Evolutionary conservation across 2,888 invertebrate genomes (phyloP).

Genomic region (Operophtera brumata): DNA sequence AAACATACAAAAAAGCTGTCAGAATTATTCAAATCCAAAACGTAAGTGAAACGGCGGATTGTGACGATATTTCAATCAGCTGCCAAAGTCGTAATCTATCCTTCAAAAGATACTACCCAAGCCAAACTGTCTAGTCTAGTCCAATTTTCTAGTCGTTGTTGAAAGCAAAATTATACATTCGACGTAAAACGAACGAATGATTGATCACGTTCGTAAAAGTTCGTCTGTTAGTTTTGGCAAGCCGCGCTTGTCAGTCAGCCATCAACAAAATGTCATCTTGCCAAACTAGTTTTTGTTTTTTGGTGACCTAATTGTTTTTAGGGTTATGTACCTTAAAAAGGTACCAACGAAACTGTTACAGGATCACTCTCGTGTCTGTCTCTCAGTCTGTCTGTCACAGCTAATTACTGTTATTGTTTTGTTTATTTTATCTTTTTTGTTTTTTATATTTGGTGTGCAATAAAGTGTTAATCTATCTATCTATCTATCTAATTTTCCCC

Average conservation of each 20-base stretch:
- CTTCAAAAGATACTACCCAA: not conserved
- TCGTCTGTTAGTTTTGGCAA: slow-evolving; percentile 26
- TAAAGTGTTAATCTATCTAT: no score
- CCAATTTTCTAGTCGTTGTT: slow-evolving; percentile 7
- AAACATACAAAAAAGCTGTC: not conserved
- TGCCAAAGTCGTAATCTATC: slow-evolving; percentile 6
- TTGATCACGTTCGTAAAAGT: slow-evolving; percentile 17
- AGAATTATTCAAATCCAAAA: not conserved
- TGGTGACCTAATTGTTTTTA: slow-evolving; percentile 16
- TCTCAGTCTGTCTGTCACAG: no score
- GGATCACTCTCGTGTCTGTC: no score
- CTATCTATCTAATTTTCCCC: no score
- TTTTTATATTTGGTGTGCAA: no score
- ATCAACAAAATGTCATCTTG: slow-evolving; percentile 15
- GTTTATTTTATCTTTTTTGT: no score
- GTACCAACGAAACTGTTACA: no score
- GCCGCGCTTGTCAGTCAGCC: slow-evolving; percentile 16
- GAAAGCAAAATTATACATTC: slow-evolving; percentile 24
- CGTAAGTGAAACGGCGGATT: not conserved
- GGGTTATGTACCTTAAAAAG: no score
- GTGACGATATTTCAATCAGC: not conserved
- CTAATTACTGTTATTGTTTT: no score
- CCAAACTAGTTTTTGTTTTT: slow-evolving; percentile 1
- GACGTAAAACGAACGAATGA: slow-evolving; percentile 22
- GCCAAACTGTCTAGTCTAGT: slow-evolving; percentile 12